A percentile compares a stretch with the other conserved stretches of the same genome.
These are phyloP conservation scores for Drosophila azteca DNA, from an alignment of 1,140 invertebrate genomes.

Conservation along the genomic window DNA sequence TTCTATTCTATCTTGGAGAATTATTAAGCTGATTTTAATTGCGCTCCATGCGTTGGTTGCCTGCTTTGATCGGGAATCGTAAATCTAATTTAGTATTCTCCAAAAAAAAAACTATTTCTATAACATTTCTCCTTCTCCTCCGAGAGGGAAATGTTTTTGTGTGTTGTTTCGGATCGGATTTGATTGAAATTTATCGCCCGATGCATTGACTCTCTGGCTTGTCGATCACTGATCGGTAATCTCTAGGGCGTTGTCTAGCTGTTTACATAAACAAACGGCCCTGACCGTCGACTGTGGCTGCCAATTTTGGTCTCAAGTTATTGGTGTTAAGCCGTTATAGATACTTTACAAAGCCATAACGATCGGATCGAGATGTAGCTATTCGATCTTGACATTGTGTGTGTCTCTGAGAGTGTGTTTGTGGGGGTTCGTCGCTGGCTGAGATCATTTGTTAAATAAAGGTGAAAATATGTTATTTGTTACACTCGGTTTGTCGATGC, in stretches of 20 bases:
- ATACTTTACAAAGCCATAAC: slow-evolving; percentile 48
- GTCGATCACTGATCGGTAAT: slow-evolving; percentile 60
- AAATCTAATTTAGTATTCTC: slow-evolving; percentile 74
- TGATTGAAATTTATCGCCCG: slow-evolving; percentile 75
- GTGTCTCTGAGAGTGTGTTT: slow-evolving; percentile 5
- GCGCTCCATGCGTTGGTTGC: slow-evolving; percentile 46
- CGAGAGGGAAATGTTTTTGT: slow-evolving; percentile 57
- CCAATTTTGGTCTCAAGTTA: slow-evolving; percentile 56
- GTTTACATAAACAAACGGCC: slow-evolving; percentile 44
- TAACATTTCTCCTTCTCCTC: too few species aligned
- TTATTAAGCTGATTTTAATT: slow-evolving; percentile 83
- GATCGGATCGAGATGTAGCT: slow-evolving; percentile 24
- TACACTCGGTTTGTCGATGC: slow-evolving; percentile 41
- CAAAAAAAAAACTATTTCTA: slow-evolving; percentile 3
- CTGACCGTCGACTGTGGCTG: slow-evolving; percentile 25
- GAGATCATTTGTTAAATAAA: slow-evolving; percentile 70
- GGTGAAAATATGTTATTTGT: slow-evolving; percentile 73
- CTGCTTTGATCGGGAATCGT: slow-evolving; percentile 64
- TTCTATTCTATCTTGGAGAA: slow-evolving; percentile 32
- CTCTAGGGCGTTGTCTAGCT: slow-evolving; percentile 44
- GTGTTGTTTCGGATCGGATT: slow-evolving; percentile 45
- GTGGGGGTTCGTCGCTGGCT: neutral
- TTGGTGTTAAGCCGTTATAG: slow-evolving; percentile 53
- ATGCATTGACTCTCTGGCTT: slow-evolving; percentile 57
- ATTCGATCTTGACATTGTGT: slow-evolving; percentile 22